Conservation (phyloP, 2,113 vertebrate species). For the Microtus oregoni region DNA sequence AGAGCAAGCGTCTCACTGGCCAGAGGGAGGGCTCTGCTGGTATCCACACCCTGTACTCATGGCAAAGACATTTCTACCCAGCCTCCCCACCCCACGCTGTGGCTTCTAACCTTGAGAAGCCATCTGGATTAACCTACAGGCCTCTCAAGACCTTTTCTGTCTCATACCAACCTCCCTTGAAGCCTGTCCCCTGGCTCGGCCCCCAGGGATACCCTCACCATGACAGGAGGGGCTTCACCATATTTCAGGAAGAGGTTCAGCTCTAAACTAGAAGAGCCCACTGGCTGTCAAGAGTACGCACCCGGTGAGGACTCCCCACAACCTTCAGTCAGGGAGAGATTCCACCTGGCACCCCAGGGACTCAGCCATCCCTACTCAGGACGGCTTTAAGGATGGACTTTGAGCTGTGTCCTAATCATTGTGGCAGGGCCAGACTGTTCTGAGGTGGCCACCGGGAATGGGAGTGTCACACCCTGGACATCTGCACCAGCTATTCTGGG, state of each 20-base stretch:
- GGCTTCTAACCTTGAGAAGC: neutral
- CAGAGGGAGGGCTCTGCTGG: neutral
- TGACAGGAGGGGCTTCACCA: no score
- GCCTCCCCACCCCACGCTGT: no score
- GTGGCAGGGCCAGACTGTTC: neutral
- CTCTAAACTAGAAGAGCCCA: neutral
- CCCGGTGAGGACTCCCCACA: neutral
- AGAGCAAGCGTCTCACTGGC: neutral
- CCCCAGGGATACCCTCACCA: neutral
- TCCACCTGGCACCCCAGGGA: neutral
- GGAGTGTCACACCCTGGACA: neutral
- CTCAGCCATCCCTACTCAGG: neutral
- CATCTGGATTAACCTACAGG: neutral
- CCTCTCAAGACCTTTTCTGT: neutral
- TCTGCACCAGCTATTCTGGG: neutral
- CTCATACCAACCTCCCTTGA: neutral
- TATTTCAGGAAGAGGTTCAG: neutral
- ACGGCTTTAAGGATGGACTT: neutral
- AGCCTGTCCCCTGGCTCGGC: neutral
- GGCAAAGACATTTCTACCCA: no score
- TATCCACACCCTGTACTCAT: neutral
- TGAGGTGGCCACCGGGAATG: neutral
- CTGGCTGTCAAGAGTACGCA: neutral
- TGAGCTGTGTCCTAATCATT: neutral
- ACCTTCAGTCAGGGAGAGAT: neutral